Base-by-base conservation (phyloP, 2,888 invertebrate genomes). In the Eulithis testata region DNA sequence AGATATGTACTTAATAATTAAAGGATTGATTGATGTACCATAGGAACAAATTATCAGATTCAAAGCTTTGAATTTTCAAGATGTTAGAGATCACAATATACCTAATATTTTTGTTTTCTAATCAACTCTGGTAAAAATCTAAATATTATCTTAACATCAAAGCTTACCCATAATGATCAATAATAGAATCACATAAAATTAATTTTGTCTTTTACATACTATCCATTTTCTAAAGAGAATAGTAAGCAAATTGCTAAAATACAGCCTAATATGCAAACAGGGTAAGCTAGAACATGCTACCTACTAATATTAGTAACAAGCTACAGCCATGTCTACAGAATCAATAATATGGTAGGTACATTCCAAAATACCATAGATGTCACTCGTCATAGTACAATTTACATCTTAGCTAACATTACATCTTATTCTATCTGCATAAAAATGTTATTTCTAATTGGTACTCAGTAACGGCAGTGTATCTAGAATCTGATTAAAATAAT, bases 381-480 rank as follows among this genome's bases (percentile, higher is more conserved):
- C 53, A 47, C 54, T 65, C 12, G 36, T 31, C 40, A 37, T 59
- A 56, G 9, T 55, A 47, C 5, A 40, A 37, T 31, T 50, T 44
- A 50, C 52, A 14, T 60, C 52, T 55, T 53, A 56, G n/a, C 11
- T 50, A 55, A 56, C 21, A 21, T 40, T 52, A 56, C 36, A 21
- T 57, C 60, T 63, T 60, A 67, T 14, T 51, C 59, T 60, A 67
- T 31, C 31, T 63, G 60, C 60, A 49, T 63, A 63, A 43, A 67
- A 66, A 64, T 60, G 51, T 66, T 69, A 69, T 61, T 63, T 44
- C 63, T 66, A 70, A 69, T 68, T 69, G 69, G 66, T 73, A 70
- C 70, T 68, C 58, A 58, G 57, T 65, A 65, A 65, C 63, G 73
- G 72, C 74, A 74, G 74, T 74, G 53, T 59, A 60, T 40, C 53